A percentile compares a stretch with the other conserved stretches of the same genome.
Evolutionary conservation across 2,888 invertebrate genomes (phyloP).

Genomic region (Bembecia ichneumoniformis): DNA sequence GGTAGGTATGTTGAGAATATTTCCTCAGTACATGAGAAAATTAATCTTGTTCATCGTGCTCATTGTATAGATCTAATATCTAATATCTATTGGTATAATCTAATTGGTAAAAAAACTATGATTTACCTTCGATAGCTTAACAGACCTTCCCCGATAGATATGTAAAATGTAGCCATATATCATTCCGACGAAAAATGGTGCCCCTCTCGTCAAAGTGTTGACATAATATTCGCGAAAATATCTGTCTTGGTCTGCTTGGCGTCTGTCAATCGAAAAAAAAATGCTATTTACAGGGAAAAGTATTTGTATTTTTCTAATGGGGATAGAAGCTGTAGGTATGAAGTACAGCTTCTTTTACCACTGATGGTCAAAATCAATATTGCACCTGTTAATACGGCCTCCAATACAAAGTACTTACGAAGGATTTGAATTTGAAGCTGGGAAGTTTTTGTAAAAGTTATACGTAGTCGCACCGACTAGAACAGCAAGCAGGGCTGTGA

Average conservation of each 20-base stretch:
- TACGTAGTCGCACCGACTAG: constrained; percentile 23
- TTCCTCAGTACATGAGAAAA: too few relatives aligned
- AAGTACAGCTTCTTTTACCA: too few relatives aligned
- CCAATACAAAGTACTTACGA: constrained; percentile 18
- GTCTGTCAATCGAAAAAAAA: constrained; percentile 4
- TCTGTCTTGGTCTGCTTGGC: constrained; percentile 10
- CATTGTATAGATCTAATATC: too few relatives aligned
- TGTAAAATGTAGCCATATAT: constrained; percentile 41
- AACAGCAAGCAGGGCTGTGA: constrained; percentile 1
- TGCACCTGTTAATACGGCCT: too few relatives aligned
- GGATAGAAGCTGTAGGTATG: too few relatives aligned
- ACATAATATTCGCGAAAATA: constrained; percentile 31
- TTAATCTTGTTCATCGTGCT: too few relatives aligned
- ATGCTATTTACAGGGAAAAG: too few relatives aligned
- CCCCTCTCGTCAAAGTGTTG: constrained; percentile 33
- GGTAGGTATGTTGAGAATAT: too few relatives aligned
- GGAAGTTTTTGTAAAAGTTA: constrained; percentile 30
- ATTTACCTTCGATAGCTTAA: constrained; percentile 25
- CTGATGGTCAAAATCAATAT: too few relatives aligned
- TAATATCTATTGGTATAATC: too few relatives aligned
- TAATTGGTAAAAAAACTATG: too few relatives aligned
- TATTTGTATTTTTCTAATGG: too few relatives aligned
- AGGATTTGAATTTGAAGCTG: constrained; percentile 10
- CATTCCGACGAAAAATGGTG: constrained; percentile 49
- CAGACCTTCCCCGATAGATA: constrained; percentile 21